Evolutionary conservation across 2,888 invertebrate genomes (phyloP), one percentile per base, ranked within the genome.

Genomic region (Oxystoma pomonae): DNA sequence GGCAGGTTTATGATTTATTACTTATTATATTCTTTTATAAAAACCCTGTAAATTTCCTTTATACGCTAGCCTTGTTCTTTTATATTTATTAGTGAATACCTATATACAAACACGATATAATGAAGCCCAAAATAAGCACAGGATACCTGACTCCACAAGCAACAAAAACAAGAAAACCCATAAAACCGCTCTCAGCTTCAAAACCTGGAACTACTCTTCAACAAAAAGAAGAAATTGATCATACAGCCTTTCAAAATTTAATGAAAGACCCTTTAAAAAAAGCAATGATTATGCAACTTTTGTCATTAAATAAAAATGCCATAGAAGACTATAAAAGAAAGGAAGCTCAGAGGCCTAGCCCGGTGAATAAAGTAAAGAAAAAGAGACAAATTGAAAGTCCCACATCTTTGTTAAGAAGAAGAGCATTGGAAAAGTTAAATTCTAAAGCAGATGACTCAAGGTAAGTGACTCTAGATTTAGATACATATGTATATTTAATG

Each of bases 311-410:
- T 65, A 75, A 74, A 64, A 67, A 72, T 12, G 70, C 69, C 17
- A 71, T 74, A 16, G 67, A 71, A 51, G 65, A 69, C 20, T 72
- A 73, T 62, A 71, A 70, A 19, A 63, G 59, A 18, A 63, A 71
- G 52, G 59, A 69, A 63, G 55, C 57, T 61, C 19, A 61, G 59
- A 60, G 67, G 62, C 7, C 7, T 19, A 53, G 53, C 19, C 17
- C 53, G 7, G 5, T 19, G 19, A 16, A 19, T 19, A 19, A 55
- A 20, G 7, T 2, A 16, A 18, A 50, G 60, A 22, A 65, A 62
- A 73, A 67, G 55, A 59, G 64, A 49, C 59, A 65, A 16, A 71
- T 71, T 64, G 78, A 79, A 65, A 78, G 79, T 58, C 80, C 80
- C 1, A 73, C 76, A 35, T 75, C 77, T 58, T 69, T 77, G 59